Conservation (phyloP, 2,888 invertebrate species). For the Rhingia campestris region DNA sequence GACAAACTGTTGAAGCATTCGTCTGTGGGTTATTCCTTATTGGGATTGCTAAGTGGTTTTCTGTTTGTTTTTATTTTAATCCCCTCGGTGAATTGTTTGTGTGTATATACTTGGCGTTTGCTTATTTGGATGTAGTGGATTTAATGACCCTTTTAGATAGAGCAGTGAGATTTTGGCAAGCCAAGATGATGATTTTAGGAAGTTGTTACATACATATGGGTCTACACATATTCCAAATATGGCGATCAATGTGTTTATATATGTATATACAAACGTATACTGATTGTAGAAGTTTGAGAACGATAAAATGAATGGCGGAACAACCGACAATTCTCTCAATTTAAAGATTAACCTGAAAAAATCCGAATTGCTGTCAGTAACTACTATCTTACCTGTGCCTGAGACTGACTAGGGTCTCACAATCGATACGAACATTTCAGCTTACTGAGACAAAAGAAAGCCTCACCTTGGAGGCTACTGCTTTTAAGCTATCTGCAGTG, state of each 20-base stretch:
- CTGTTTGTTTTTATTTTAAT: conserved; percentile 30
- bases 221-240: background rate
- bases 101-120: background rate
- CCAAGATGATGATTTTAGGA: background rate
- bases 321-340: too few species aligned
- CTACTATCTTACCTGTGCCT: too few species aligned
- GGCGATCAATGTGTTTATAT: background rate
- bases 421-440: too few species aligned
- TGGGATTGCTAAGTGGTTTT: conserved; percentile 63
- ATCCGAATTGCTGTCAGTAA: too few species aligned
- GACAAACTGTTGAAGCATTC: conserved; percentile 40
- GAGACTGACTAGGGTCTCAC: too few species aligned
- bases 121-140: conserved; percentile 17
- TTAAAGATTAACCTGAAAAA: too few species aligned
- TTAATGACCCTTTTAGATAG: conserved; percentile 43
- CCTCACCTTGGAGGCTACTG: too few species aligned
- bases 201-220: background rate
- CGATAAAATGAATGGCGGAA: too few species aligned
- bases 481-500: too few species aligned
- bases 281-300: too few species aligned
- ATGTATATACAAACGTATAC: background rate
- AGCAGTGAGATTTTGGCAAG: background rate
- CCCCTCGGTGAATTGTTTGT: background rate
- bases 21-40: conserved; percentile 67
- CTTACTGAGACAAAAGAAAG: too few species aligned